Base-by-base conservation (phyloP, 2,113 vertebrate species). In the Actenoides lindsayi region DNA sequence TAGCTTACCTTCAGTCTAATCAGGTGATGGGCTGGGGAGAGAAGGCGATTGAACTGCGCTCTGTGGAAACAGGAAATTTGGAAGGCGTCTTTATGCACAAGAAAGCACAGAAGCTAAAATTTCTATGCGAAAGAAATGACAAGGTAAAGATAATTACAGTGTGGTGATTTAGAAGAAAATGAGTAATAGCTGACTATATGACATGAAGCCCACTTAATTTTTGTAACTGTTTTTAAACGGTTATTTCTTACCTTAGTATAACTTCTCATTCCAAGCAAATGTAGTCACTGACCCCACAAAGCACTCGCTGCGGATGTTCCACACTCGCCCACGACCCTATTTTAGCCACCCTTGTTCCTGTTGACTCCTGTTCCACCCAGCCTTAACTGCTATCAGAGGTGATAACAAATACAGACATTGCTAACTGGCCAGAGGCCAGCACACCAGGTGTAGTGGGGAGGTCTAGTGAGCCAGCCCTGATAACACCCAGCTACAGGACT, bases 21-120 rank as follows among this genome's bases (percentile, higher is more conserved):
- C 98, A 99, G 96, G 98, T 99, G 94, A 99, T 99, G 98, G 99
- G 99, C 78, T 99, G 99, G 99, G 99, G 98, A 63, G 99, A 99
- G 87, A 99, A 99, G 96, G 99, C 99, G 2, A 99, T 99, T 59
- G 99, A 99, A 97, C 98, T 99, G 35, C 98, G 99, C 21, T 99
- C 99, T 31, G 99, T 98, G 59, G 99, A 98, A 94, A 98, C 98
- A 1, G 99, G 98, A 17, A 98, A 98, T 94, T 98, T 99, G 90
- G 99, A 99, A 95, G 99, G 98, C 71, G 99, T 99, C 59, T 99
- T 99, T 95, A 99, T 99, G 98, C 99, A 99, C 98, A 99, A 99
- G 92, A 99, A 99, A 94, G 99, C 99, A 63, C 99, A 99, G 97
- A 99, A 99, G 78, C 98, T 99, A 88, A 99, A 99, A 98, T 99